Conservation (phyloP, 2,888 invertebrate genomes). For the Ceraclea dissimilis region DNA sequence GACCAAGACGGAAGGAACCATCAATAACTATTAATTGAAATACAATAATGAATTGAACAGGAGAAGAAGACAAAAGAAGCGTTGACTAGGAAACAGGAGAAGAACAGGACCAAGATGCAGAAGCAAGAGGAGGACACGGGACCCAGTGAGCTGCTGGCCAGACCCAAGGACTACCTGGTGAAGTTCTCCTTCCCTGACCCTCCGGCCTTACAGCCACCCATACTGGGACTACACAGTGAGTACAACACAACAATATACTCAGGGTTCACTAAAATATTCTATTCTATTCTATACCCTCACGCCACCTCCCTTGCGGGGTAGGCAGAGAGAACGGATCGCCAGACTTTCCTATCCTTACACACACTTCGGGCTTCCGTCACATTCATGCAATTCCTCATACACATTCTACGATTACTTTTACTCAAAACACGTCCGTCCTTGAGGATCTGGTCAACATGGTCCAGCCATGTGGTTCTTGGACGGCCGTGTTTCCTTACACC, state of each 20-base stretch:
- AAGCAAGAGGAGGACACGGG: constrained; percentile 73
- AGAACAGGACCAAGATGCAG: constrained; percentile 74
- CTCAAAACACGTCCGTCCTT: too few species aligned
- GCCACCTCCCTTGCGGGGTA: background rate
- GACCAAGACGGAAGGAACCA: background rate
- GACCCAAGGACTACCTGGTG: constrained; percentile 92
- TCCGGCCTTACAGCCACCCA: constrained; percentile 92
- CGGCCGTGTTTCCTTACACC: too few species aligned
- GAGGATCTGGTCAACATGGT: too few species aligned
- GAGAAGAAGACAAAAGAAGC: constrained; percentile 91
- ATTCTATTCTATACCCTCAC: background rate
- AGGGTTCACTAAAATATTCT: background rate
- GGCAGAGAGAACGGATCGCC: too few species aligned
- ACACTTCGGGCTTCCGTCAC: too few species aligned
- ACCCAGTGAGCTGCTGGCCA: constrained; percentile 76
- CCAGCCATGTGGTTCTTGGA: too few species aligned
- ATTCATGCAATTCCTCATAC: too few species aligned
- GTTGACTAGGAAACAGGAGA: constrained; percentile 86
- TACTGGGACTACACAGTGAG: constrained; percentile 86
- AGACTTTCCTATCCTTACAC: too few species aligned
- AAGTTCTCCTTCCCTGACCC: constrained; percentile 98
- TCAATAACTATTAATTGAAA: background rate
- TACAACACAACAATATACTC: constrained; percentile 22
- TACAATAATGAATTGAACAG: constrained; percentile 30
- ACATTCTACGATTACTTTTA: too few species aligned